These are phyloP conservation scores for Acipenser ruthenus DNA, from an alignment of 2,797 vertebrate species.

Conservation along the genomic window DNA sequence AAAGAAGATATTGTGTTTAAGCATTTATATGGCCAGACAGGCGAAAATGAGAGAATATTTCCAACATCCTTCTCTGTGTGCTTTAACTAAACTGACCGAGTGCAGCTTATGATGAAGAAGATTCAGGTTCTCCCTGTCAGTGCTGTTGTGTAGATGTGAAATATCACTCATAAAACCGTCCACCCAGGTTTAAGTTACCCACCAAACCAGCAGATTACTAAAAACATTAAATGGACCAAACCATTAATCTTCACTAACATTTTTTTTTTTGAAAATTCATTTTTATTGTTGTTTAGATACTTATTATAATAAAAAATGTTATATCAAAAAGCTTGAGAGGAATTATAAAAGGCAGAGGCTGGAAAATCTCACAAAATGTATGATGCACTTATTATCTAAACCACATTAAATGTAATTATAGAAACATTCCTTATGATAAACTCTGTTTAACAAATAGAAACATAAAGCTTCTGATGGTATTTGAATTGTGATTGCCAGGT, in stretches of 20 bases:
- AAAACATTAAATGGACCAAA: conserved; percentile 18
- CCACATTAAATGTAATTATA: conserved; percentile 8
- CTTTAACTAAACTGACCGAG: conserved; percentile 9
- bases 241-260: conserved; percentile 9
- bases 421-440: conserved; percentile 10
- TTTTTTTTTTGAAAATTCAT: neutral
- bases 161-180: conserved; percentile 6
- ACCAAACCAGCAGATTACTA: conserved; percentile 14
- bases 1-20: neutral
- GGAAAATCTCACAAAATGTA: conserved; percentile 7
- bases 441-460: conserved; percentile 15
- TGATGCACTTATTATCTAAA: conserved; percentile 14
- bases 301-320: conserved; percentile 1
- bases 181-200: conserved; percentile 9
- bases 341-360: conserved; percentile 6
- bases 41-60: conserved; percentile 12
- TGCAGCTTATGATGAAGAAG: conserved; percentile 27
- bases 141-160: conserved; percentile 4
- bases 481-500: conserved; percentile 1
- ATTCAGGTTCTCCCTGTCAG: conserved; percentile 3
- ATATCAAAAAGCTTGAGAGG: too few species aligned
- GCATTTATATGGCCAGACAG: too few species aligned
- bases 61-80: conserved; percentile 11
- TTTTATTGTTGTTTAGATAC: too few species aligned
- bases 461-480: conserved; percentile 11